A percentile compares a stretch with the other conserved stretches of the same genome.
Evolutionary conservation across 2,888 invertebrate species (phyloP).

Genomic region (Pristionchus entomophagus): DNA sequence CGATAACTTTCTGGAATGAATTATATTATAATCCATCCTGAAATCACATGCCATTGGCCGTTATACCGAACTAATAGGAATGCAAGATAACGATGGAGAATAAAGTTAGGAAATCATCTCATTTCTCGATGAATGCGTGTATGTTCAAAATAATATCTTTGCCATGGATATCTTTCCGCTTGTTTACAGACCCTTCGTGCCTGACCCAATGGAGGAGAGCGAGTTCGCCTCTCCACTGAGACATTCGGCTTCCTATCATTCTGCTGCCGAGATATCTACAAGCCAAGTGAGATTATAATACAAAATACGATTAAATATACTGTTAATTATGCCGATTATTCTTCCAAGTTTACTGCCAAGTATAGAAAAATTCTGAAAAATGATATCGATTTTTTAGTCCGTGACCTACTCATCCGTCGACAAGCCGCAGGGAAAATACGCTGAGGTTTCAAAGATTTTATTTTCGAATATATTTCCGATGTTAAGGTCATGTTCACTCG

Average conservation of each 20-base stretch:
- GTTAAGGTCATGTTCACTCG: constrained; percentile 66
- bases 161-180: too few species aligned
- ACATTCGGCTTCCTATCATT: constrained; percentile 61
- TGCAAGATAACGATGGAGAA: too few species aligned
- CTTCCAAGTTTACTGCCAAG: background rate
- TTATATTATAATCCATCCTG: background rate
- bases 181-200: constrained; percentile 72
- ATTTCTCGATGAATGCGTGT: too few species aligned
- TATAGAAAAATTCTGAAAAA: background rate
- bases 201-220: constrained; percentile 71
- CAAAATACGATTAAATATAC: too few species aligned
- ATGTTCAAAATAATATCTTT: too few species aligned
- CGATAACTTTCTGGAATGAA: background rate
- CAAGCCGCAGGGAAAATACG: constrained; percentile 62
- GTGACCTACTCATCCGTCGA: constrained; percentile 59
- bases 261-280: constrained; percentile 66
- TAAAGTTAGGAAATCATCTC: too few species aligned
- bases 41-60: too few species aligned
- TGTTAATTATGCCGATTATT: too few species aligned
- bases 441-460: constrained; percentile 56
- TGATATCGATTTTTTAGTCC: constrained; percentile 50
- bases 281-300: too few species aligned
- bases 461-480: background rate
- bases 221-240: constrained; percentile 65
- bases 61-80: too few species aligned